Conservation (phyloP, 2,888 invertebrate genomes). For the Diaphora mendica region DNA sequence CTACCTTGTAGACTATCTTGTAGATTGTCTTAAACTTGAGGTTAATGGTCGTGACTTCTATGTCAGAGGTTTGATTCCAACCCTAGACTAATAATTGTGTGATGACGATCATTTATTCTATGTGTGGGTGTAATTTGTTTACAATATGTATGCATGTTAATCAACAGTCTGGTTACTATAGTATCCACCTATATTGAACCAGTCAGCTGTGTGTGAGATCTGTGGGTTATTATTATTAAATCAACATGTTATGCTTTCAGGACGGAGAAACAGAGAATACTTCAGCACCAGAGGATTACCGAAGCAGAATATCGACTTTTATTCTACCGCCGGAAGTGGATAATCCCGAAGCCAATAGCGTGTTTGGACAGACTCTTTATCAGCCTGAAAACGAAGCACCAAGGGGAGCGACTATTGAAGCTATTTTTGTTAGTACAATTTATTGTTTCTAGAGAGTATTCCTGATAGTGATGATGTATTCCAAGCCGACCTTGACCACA, state of each 20-base stretch:
- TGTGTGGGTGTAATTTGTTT: too few species aligned
- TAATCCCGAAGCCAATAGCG: slow-evolving; percentile 87
- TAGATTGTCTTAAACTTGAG: too few species aligned
- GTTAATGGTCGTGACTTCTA: too few species aligned
- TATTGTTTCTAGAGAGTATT: not conserved
- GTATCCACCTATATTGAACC: too few species aligned
- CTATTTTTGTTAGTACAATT: slow-evolving; percentile 89
- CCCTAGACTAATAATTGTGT: too few species aligned
- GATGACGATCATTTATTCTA: too few species aligned
- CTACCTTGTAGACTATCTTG: too few species aligned
- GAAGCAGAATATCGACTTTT: slow-evolving; percentile 89
- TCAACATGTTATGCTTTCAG: slow-evolving; percentile 58
- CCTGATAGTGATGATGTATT: not conserved
- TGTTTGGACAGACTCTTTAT: slow-evolving; percentile 90
- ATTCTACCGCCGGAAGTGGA: slow-evolving; percentile 92
- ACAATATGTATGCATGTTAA: too few species aligned
- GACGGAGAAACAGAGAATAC: slow-evolving; percentile 84
- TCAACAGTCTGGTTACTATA: too few species aligned
- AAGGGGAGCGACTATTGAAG: slow-evolving; percentile 89
- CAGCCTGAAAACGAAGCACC: slow-evolving; percentile 89
- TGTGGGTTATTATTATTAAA: not conserved
- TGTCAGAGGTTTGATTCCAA: too few species aligned
- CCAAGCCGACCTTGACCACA: too few species aligned
- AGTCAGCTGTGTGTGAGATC: too few species aligned
- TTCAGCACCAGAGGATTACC: slow-evolving; percentile 90